phyloP scores from a whole-genome alignment of 2,797 vertebrate genomes.

The Emys orbicularis region DNA sequence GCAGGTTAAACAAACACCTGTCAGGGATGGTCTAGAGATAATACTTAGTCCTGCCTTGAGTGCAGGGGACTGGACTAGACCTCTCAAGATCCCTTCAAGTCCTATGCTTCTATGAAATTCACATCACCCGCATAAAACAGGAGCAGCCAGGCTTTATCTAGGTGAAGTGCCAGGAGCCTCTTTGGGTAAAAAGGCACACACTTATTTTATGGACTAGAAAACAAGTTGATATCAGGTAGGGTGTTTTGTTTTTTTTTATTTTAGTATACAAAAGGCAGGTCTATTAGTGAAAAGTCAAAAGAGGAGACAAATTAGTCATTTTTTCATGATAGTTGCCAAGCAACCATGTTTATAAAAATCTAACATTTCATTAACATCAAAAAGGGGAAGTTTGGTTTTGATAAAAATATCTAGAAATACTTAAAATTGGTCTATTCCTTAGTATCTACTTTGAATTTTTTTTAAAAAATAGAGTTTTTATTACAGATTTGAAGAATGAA shows the following conservation, averaged over 20 bases:
- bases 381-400: neutral
- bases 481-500: neutral
- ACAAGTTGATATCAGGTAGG: neutral
- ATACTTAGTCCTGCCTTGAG: too few relatives aligned
- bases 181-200: neutral
- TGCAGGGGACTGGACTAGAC: too few relatives aligned
- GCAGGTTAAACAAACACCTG: too few relatives aligned
- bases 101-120: neutral
- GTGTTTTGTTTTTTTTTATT: neutral
- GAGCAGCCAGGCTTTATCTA: neutral
- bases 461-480: neutral
- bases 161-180: neutral
- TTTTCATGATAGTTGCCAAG: neutral
- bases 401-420: slow-evolving; percentile 31
- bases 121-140: neutral
- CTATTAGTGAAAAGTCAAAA: slow-evolving; percentile 4
- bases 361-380: slow-evolving; percentile 4
- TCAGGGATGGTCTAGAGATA: too few relatives aligned
- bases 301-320: neutral
- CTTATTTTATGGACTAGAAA: neutral
- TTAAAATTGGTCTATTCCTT: neutral
- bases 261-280: neutral
- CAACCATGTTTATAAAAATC: neutral
- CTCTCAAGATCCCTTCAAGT: too few relatives aligned
- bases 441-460: neutral